A percentile compares a stretch with the other conserved stretches of the same genome.
Conservation (phyloP, 2,888 invertebrate species). For the Hirtodrosophila confusa region DNA sequence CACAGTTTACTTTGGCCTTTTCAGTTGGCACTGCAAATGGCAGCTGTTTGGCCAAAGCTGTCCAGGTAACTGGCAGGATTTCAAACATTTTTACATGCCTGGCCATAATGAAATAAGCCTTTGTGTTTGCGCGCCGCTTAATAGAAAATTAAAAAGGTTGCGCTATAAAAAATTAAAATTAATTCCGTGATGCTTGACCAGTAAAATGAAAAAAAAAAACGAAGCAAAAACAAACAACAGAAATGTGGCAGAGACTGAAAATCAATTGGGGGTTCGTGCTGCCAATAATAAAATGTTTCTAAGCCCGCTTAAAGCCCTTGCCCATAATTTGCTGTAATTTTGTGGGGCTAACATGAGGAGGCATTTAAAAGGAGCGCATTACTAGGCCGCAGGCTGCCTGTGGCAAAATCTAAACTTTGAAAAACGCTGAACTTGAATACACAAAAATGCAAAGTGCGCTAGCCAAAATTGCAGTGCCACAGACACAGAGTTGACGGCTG, state of each 20-base stretch:
- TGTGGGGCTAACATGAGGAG: background rate
- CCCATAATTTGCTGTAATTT: constrained; percentile 22
- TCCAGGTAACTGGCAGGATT: constrained; percentile 23
- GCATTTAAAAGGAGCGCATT: constrained; percentile 16
- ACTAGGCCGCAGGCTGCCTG: constrained; percentile 36
- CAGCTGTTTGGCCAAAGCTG: constrained; percentile 19
- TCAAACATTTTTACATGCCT: constrained; percentile 8
- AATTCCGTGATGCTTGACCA: constrained; percentile 62
- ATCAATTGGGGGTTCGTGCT: constrained; percentile 7
- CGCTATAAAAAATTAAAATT: constrained; percentile 74
- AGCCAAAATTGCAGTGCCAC: constrained; percentile 59
- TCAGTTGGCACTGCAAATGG: constrained; percentile 35
- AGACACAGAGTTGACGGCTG: no score
- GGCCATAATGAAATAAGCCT: constrained; percentile 29
- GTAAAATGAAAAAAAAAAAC: constrained; percentile 1
- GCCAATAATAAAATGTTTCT: background rate
- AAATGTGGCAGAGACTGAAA: background rate
- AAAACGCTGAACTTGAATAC: constrained; percentile 50
- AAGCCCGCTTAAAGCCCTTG: constrained; percentile 4
- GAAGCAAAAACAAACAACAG: background rate
- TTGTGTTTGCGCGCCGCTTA: constrained; percentile 52
- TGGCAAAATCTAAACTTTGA: constrained; percentile 23
- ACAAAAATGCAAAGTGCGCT: constrained; percentile 40
- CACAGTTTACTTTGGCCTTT: constrained; percentile 1
- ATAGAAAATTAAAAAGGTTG: constrained; percentile 77